phyloP scores from a whole-genome alignment of 1,140 invertebrate species.

The Hetaerina americana region DNA sequence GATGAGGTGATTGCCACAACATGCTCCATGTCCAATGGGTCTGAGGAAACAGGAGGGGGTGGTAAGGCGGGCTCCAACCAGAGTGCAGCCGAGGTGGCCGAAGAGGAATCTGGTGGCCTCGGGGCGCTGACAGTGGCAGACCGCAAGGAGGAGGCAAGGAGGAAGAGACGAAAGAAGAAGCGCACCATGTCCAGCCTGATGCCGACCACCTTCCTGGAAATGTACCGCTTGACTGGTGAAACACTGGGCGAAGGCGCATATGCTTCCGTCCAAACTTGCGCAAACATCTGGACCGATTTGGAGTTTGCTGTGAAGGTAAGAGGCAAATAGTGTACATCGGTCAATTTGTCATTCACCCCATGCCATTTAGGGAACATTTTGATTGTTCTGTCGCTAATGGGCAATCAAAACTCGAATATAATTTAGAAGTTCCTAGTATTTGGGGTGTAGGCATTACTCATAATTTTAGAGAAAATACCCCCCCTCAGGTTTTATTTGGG shows the following conservation, averaged over 20 bases:
- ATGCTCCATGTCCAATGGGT: neutral
- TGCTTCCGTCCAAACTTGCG: constrained; percentile 87
- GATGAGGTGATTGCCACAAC: neutral
- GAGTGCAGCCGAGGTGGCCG: neutral
- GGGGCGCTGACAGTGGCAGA: neutral
- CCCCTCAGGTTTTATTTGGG: too few species aligned
- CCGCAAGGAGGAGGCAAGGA: constrained; percentile 73
- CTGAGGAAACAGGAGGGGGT: neutral
- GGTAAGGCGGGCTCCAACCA: neutral
- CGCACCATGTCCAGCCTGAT: constrained; percentile 71
- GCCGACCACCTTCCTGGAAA: constrained; percentile 81
- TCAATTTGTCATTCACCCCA: too few species aligned
- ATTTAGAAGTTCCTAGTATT: too few species aligned
- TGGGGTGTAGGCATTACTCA: too few species aligned
- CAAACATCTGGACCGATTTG: constrained; percentile 76
- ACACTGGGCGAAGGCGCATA: constrained; percentile 92
- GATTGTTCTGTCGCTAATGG: too few species aligned
- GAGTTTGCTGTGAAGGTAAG: constrained; percentile 87
- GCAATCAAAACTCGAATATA: too few species aligned
- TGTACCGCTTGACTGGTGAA: constrained; percentile 90
- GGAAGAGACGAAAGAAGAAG: constrained; percentile 75
- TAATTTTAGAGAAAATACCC: too few species aligned
- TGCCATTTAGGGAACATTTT: too few species aligned
- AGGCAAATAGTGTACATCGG: too few species aligned
- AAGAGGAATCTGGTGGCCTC: neutral